A percentile compares a stretch with the other conserved stretches of the same genome.
Evolutionary conservation across 2,888 invertebrate genomes (phyloP).

Genomic region (Terebella lapidaria): DNA sequence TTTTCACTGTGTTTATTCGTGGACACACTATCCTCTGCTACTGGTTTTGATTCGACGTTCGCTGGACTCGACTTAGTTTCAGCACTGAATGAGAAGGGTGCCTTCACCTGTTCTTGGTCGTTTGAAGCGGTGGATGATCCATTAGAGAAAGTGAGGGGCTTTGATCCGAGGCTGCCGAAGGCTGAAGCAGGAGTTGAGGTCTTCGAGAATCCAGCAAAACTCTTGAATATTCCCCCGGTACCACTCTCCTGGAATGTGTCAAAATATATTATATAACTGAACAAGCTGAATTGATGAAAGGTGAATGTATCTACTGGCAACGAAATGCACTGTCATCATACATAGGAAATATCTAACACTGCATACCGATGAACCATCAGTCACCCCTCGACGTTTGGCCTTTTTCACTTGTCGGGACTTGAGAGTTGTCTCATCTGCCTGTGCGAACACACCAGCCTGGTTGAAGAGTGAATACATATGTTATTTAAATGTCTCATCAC

Average conservation of each 20-base stretch:
- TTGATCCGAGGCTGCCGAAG: not conserved
- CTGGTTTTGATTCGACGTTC: not conserved
- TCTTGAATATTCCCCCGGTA: not conserved
- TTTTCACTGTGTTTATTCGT: not conserved
- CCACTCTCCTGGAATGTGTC: no score
- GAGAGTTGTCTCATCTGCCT: not conserved
- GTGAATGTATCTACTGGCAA: no score
- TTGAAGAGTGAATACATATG: not conserved
- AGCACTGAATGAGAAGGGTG: not conserved
- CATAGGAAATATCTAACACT: no score
- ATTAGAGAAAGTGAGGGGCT: not conserved
- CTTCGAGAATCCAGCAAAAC: not conserved
- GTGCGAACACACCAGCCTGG: not conserved
- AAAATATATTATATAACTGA: no score
- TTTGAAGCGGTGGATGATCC: not conserved
- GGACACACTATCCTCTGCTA: not conserved
- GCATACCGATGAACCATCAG: not conserved
- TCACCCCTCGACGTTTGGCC: conserved; percentile 1
- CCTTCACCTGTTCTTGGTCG: no score
- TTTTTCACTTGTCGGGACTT: not conserved
- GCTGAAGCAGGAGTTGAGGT: not conserved
- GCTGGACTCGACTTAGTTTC: not conserved
- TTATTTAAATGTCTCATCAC: not conserved
- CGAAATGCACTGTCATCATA: no score
- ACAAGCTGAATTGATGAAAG: no score